These are phyloP conservation scores for Danio kyathit DNA, from an alignment of 2,797 vertebrate species.

Conservation along the genomic window DNA sequence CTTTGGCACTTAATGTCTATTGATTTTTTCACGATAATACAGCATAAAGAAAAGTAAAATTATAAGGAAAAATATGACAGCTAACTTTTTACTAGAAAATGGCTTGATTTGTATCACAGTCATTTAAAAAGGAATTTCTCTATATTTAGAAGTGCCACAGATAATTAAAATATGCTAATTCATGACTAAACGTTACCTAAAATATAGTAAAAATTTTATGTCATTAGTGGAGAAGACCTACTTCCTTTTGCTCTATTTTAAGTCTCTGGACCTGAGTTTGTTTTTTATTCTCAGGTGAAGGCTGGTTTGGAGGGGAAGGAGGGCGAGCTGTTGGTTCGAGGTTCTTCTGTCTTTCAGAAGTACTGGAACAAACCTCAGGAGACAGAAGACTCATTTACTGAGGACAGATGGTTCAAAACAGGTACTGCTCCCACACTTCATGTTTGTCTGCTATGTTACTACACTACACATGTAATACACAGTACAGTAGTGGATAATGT, in stretches of 20 bases:
- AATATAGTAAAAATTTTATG: not conserved
- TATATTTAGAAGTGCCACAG: too few relatives aligned
- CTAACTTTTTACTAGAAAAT: too few relatives aligned
- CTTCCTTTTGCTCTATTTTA: not conserved
- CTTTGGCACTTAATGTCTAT: too few relatives aligned
- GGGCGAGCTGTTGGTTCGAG: constrained; percentile 90
- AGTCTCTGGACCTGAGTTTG: constrained; percentile 11
- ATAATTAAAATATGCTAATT: too few relatives aligned
- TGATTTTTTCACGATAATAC: too few relatives aligned
- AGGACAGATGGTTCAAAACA: constrained; percentile 93
- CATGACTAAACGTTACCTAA: too few relatives aligned
- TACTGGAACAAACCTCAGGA: constrained; percentile 92
- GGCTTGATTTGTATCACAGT: too few relatives aligned
- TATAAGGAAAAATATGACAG: too few relatives aligned
- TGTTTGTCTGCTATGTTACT: not conserved
- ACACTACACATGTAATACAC: not conserved
- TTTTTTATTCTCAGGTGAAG: constrained; percentile 77
- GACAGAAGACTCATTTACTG: constrained; percentile 83
- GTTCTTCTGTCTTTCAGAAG: constrained; percentile 88
- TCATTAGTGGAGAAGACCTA: not conserved
- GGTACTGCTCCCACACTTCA: constrained; percentile 73
- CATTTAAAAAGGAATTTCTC: not conserved
- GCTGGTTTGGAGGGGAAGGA: constrained; percentile 86
- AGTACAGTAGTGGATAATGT: not conserved
- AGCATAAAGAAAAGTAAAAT: too few relatives aligned